phyloP scores from a whole-genome alignment of 2,888 invertebrate species.

The Drosophila monieri region DNA sequence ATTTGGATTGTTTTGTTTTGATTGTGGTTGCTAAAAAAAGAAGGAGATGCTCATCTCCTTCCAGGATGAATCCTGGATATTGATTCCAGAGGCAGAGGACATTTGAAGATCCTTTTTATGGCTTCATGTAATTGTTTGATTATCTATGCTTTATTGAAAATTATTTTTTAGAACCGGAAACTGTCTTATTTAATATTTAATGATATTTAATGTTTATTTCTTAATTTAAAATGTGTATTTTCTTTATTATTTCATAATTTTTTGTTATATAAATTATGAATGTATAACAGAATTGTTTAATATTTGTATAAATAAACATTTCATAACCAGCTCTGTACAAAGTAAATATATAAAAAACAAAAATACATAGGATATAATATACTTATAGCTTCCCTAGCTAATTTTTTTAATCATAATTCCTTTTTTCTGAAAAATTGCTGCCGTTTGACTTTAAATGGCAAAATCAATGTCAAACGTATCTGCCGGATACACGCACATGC shows the following conservation, averaged over 20 bases:
- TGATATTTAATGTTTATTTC: no score
- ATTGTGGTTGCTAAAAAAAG: constrained; percentile 11
- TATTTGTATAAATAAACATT: not conserved
- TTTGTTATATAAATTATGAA: not conserved
- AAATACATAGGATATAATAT: not conserved
- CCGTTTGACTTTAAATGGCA: constrained; percentile 35
- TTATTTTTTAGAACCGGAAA: no score
- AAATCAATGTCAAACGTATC: constrained; percentile 52
- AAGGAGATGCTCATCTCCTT: constrained; percentile 3
- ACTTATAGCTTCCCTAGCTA: not conserved
- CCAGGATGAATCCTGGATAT: not conserved
- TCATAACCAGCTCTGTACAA: not conserved
- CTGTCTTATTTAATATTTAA: no score
- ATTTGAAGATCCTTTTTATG: not conserved
- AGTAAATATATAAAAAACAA: not conserved
- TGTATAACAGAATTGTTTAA: not conserved
- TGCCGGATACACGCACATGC: constrained; percentile 25
- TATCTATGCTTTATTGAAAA: no score
- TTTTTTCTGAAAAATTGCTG: not conserved
- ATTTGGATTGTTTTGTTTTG: constrained; percentile 35
- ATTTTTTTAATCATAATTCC: not conserved
- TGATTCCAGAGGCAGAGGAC: not conserved
- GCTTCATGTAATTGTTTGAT: no score
- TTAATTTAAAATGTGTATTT: not conserved
- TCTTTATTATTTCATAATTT: not conserved